Percentiles rank a stretch among this genome's conserved stretches.
These are phyloP conservation scores for Caenorhabditis remanei DNA, from an alignment of 1,140 invertebrate species.

Conservation along the genomic window DNA sequence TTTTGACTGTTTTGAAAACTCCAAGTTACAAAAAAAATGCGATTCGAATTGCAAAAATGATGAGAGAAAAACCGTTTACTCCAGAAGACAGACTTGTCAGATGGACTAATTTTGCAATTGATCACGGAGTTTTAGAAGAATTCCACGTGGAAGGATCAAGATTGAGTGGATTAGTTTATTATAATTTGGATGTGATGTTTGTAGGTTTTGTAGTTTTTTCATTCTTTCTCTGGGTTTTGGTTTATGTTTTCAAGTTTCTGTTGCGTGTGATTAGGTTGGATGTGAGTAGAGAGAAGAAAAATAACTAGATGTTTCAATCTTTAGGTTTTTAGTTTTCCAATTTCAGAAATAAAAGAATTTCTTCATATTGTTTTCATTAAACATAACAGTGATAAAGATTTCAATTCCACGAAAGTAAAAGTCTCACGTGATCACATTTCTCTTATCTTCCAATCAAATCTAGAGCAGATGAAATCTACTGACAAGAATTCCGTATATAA, in stretches of 20 bases:
- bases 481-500: too few relatives aligned
- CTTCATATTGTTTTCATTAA: too few relatives aligned
- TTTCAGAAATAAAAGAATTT: too few relatives aligned
- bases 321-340: too few relatives aligned
- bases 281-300: too few relatives aligned
- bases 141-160: conserved; percentile 63
- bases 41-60: conserved; percentile 61
- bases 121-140: conserved; percentile 63
- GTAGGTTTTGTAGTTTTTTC: not conserved
- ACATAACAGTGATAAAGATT: too few relatives aligned
- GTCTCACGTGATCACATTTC: too few relatives aligned
- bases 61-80: conserved; percentile 63
- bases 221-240: not conserved
- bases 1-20: conserved; percentile 5
- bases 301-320: too few relatives aligned
- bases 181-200: conserved; percentile 65
- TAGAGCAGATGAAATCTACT: too few relatives aligned
- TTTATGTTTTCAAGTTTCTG: not conserved
- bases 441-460: too few relatives aligned
- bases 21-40: conserved; percentile 66
- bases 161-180: conserved; percentile 63
- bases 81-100: conserved; percentile 65
- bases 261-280: too few relatives aligned
- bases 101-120: conserved; percentile 66
- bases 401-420: too few relatives aligned